Evolutionary conservation across 2,113 vertebrate genomes (phyloP).

Genomic region (Microcebus tavaratra): DNA sequence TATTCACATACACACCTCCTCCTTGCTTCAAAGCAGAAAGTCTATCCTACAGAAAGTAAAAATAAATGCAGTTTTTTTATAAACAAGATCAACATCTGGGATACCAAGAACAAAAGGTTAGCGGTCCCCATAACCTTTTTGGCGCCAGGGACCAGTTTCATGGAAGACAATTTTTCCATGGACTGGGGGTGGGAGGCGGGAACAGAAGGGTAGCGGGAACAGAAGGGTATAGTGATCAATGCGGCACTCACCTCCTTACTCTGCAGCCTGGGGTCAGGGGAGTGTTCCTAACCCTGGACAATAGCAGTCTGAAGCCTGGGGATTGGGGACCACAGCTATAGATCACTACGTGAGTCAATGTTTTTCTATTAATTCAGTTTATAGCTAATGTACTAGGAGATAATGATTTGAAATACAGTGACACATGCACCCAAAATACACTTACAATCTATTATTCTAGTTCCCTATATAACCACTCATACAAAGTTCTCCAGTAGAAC

Average conservation of each 20-base stretch:
- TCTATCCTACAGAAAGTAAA: not conserved
- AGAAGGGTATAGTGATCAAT: no score
- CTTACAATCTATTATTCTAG: not conserved
- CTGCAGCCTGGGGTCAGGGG: no score
- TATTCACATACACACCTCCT: not conserved
- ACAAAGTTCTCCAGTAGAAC: not conserved
- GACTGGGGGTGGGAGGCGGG: no score
- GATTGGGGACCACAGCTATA: not conserved
- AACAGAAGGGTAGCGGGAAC: no score
- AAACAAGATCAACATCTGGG: not conserved
- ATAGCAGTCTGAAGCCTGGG: no score
- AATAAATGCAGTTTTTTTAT: constrained; percentile 8
- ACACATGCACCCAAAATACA: not conserved
- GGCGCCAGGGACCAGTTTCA: no score
- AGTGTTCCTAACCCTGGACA: no score
- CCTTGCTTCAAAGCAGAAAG: not conserved
- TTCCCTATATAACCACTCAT: not conserved
- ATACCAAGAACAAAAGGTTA: not conserved
- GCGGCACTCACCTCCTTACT: no score
- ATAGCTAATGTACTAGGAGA: not conserved
- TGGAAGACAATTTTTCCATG: no score
- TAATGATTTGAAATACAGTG: not conserved
- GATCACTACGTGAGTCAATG: not conserved
- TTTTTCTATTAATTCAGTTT: not conserved
- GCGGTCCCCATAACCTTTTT: no score